Percentiles rank a stretch among this genome's conserved stretches.
Conservation (phyloP, 2,888 invertebrate species). For the Heliconius sara region DNA sequence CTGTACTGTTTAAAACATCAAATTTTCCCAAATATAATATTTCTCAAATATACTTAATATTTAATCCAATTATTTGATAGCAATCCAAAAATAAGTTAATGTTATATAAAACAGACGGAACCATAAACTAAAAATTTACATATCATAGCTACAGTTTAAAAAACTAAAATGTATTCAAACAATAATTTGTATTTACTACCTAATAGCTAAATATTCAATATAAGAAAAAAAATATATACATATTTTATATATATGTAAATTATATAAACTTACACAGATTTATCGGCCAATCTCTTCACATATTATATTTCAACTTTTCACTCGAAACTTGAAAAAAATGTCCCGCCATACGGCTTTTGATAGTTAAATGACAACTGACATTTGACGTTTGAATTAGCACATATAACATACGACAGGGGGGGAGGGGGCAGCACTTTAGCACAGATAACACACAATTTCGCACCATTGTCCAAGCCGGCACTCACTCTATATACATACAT, state of each 20-base stretch:
- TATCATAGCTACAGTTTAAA: not conserved
- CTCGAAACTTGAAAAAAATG: not conserved
- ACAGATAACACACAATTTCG: slow-evolving; percentile 45
- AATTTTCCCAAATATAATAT: not conserved
- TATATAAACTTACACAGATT: slow-evolving; percentile 15
- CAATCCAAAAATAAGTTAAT: no score
- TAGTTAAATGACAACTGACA: not conserved
- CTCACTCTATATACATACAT: slow-evolving; percentile 54
- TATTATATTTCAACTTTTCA: not conserved
- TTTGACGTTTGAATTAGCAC: slow-evolving; percentile 10
- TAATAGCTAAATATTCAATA: not conserved
- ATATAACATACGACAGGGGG: slow-evolving; percentile 35
- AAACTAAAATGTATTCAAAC: not conserved
- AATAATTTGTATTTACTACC: not conserved
- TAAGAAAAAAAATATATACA: not conserved
- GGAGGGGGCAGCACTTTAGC: slow-evolving; percentile 39
- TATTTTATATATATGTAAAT: slow-evolving; percentile 4
- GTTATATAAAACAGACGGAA: no score
- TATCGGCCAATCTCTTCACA: not conserved
- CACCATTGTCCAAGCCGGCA: slow-evolving; percentile 44
- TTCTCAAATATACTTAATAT: no score
- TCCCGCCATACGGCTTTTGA: not conserved
- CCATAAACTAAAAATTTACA: no score
- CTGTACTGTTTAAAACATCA: no score
- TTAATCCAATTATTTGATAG: no score